Percentiles rank a stretch among this genome's conserved stretches.
These are phyloP conservation scores for Anticlea derivata DNA, from an alignment of 2,888 invertebrate species.

Conservation along the genomic window DNA sequence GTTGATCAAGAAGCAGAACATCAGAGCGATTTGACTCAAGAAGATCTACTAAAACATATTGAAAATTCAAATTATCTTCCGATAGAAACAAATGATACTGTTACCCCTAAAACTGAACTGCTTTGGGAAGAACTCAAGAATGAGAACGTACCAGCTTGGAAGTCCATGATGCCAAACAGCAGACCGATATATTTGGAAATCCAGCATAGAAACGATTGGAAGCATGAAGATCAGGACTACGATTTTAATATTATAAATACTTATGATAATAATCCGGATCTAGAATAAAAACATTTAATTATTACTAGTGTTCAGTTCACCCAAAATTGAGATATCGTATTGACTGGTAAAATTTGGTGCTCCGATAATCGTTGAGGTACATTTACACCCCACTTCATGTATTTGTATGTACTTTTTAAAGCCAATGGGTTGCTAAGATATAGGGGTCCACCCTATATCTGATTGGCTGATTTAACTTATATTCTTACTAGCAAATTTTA, in stretches of 20 bases:
- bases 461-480: no score
- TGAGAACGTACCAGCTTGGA: slow-evolving; percentile 24
- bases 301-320: no score
- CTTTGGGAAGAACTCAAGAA: slow-evolving; percentile 31
- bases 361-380: no score
- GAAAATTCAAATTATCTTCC: slow-evolving; percentile 3
- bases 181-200: slow-evolving; percentile 60
- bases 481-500: no score
- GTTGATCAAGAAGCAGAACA: slow-evolving; percentile 10
- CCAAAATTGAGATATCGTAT: no score
- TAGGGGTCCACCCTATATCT: no score
- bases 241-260: slow-evolving; percentile 37
- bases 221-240: slow-evolving; percentile 50
- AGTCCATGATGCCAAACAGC: slow-evolving; percentile 51
- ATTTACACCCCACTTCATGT: no score
- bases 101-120: slow-evolving; percentile 4
- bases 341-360: no score
- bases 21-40: slow-evolving; percentile 4
- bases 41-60: slow-evolving; percentile 5
- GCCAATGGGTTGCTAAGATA: no score
- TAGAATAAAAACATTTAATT: no score
- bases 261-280: slow-evolving; percentile 5
- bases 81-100: neutral
- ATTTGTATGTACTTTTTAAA: no score
- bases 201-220: slow-evolving; percentile 52